Evolutionary conservation across 2,888 invertebrate genomes (phyloP), one percentile per base, ranked within the genome.

Genomic region (Macroteleia sp.): DNA sequence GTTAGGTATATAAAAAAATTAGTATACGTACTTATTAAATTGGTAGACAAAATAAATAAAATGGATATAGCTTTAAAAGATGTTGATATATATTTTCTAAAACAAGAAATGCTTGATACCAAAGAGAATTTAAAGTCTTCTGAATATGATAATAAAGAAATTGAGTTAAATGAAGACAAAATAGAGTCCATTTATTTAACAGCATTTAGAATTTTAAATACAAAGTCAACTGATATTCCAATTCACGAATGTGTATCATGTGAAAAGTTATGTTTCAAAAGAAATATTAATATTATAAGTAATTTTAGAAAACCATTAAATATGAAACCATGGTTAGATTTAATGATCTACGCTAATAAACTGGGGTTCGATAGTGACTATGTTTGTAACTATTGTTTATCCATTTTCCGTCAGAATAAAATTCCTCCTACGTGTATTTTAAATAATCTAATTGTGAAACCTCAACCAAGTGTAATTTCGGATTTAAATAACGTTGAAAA

Each of bases 341-440:
- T 56, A n/a, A 22, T 52, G 32, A 36, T 19, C 3, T 19, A 52
- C n/a, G 19, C 42, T n/a, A 42, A 9, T 3, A 9, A 34, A 16
- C 44, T 34, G 8, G 48, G 17, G 25, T 22, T 80, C 79, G 80
- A 46, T 44, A 25, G 2, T 10, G 30, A 66, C 48, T 56, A 56
- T 28, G 17, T 41, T 17, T 41, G 39, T 41, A 41, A 25, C 6
- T 41, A 41, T 41, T 56, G 73, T 41, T 32, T 54, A 2, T 2
- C 2, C 3, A 64, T 42, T 16, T 64, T 64, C 5, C n/a, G 42
- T 10, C 0, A 52, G 9, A 39, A 52, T 41, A n/a, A 48, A 64
- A 41, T 85, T 6, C 83, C 83, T 22, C 52, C 82, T 9, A 81
- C 56, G 6, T 83, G 79, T 54, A 41, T 82, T 36, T 52, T 81